These are phyloP conservation scores for Circaetus gallicus DNA, from an alignment of 2,113 vertebrate genomes.

Conservation along the genomic window DNA sequence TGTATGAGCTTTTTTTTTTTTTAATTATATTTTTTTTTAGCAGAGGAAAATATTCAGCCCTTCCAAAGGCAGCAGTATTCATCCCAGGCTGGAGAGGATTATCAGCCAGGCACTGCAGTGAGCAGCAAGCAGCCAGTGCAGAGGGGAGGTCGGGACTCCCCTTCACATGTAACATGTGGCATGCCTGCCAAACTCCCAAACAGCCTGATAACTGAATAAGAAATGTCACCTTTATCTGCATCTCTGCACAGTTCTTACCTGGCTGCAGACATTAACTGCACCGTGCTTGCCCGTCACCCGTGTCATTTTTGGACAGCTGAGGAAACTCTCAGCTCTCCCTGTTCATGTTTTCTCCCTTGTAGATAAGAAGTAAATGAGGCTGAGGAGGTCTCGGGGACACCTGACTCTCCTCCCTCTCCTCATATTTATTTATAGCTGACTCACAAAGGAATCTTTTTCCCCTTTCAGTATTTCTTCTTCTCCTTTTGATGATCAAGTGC, in stretches of 20 bases:
- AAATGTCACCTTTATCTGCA: neutral
- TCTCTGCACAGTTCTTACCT: neutral
- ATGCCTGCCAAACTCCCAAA: neutral
- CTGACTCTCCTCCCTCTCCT: neutral
- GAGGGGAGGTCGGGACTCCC: neutral
- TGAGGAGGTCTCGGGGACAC: neutral
- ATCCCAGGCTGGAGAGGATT: neutral
- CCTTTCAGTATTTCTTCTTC: neutral
- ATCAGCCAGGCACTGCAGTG: neutral
- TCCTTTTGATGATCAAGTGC: neutral
- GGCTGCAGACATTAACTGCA: neutral
- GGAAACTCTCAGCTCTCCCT: neutral
- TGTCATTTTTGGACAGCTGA: neutral
- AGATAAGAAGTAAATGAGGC: neutral
- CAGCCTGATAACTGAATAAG: neutral
- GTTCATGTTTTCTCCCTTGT: neutral
- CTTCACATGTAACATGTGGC: neutral
- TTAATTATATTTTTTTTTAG: neutral
- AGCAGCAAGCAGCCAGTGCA: neutral
- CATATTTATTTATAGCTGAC: neutral
- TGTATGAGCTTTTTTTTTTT: neutral
- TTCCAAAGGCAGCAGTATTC: neutral
- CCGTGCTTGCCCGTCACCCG: accelerated
- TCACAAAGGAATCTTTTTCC: neutral
- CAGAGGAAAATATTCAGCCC: neutral